phyloP scores from a whole-genome alignment of 2,888 invertebrate genomes.

The Cerceris rybyensis region DNA sequence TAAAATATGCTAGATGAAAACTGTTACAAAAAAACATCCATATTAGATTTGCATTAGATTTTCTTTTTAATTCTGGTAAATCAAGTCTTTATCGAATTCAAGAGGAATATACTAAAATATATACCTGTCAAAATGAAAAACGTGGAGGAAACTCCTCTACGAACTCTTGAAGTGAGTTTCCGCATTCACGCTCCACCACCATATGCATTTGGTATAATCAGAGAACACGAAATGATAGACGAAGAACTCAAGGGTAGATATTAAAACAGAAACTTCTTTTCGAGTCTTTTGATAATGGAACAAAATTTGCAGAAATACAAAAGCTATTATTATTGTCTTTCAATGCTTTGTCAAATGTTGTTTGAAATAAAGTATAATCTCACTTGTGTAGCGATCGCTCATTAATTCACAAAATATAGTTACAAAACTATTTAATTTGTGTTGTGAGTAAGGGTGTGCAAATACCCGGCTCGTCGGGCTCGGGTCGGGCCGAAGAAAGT shows the following conservation, averaged over 20 bases:
- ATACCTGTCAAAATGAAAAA: constrained; percentile 72
- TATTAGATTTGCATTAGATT: constrained; percentile 6
- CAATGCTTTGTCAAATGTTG: too few relatives aligned
- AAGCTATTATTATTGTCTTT: too few relatives aligned
- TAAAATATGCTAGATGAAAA: constrained; percentile 8
- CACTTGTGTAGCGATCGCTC: too few relatives aligned
- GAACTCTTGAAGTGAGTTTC: constrained; percentile 56
- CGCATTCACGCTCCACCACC: constrained; percentile 42
- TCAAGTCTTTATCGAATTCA: constrained; percentile 1
- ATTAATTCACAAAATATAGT: too few relatives aligned
- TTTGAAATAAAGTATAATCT: too few relatives aligned
- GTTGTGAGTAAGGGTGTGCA: too few relatives aligned
- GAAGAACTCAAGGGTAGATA: constrained; percentile 2
- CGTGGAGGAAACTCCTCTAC: constrained; percentile 66
- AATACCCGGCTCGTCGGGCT: too few relatives aligned
- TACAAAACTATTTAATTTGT: too few relatives aligned
- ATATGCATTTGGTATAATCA: constrained; percentile 39
- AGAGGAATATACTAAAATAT: constrained; percentile 27
- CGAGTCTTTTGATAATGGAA: too few relatives aligned
- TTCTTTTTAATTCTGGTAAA: constrained; percentile 1
- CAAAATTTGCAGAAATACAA: too few relatives aligned
- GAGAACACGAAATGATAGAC: constrained; percentile 15
- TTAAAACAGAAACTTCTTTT: neutral
- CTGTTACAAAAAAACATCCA: constrained; percentile 18
- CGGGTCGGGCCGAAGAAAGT: too few relatives aligned